Conservation (phyloP, 2,797 vertebrate genomes). For the Malacoctenus gilli region DNA sequence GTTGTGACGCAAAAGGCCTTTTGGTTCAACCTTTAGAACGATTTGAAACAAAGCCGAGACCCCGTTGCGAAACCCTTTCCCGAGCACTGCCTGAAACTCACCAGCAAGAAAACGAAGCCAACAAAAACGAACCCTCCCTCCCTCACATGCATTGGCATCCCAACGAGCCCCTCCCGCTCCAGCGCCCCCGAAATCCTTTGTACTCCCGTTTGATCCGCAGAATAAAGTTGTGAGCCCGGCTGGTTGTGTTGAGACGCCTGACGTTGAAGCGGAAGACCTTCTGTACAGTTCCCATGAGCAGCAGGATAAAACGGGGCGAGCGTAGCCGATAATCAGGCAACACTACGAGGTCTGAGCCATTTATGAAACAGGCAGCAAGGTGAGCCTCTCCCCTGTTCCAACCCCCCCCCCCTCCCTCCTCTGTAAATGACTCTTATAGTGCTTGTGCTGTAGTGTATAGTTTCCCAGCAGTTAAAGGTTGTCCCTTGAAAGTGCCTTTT, state of each 20-base stretch:
- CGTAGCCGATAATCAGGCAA: conserved; percentile 30
- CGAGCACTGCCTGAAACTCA: conserved; percentile 69
- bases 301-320: conserved; percentile 18
- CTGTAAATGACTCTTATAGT: conserved; percentile 84
- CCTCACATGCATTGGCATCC: conserved; percentile 27
- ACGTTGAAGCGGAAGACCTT: conserved; percentile 32
- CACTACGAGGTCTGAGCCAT: conserved; percentile 53
- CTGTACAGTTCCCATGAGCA: conserved; percentile 24
- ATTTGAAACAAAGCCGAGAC: conserved; percentile 29
- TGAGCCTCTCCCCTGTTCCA: conserved; percentile 70
- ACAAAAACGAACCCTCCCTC: conserved; percentile 23
- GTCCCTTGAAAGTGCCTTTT: conserved; percentile 89
- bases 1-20: conserved; percentile 84
- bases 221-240: conserved; percentile 6
- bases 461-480: conserved; percentile 86
- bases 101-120: conserved; percentile 43
- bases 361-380: conserved; percentile 63
- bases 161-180: conserved; percentile 49
- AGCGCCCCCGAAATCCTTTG: conserved; percentile 29
- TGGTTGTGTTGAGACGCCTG: conserved; percentile 46
- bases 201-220: conserved; percentile 34
- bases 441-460: conserved; percentile 85
- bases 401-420: conserved; percentile 70
- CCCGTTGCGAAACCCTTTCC: conserved; percentile 32
- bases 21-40: conserved; percentile 78